A percentile compares a stretch with the other conserved stretches of the same genome.
Evolutionary conservation across 2,888 invertebrate genomes (phyloP).

Genomic region (Sphaerophoria rueppellii): DNA sequence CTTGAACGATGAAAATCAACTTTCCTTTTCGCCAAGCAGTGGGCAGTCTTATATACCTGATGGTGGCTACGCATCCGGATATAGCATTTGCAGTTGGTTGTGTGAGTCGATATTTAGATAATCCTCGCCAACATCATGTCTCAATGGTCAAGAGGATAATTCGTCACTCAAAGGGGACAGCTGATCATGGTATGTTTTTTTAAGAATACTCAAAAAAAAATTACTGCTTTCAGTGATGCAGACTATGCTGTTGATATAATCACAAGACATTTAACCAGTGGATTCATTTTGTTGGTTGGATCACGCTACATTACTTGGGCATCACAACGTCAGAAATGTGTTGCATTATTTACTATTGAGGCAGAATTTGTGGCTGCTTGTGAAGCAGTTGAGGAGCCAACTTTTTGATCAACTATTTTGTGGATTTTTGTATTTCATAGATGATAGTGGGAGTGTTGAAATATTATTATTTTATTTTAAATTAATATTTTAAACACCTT

Average conservation of each 20-base stretch:
- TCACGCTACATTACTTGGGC: conserved; percentile 15
- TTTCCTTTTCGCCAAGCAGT: conserved; percentile 73
- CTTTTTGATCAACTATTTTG: too few relatives aligned
- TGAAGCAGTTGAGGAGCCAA: conserved; percentile 6
- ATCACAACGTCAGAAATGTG: conserved; percentile 30
- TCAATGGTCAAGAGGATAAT: conserved; percentile 34
- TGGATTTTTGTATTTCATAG: too few relatives aligned
- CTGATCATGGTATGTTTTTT: conserved; percentile 30
- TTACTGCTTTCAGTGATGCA: conserved; percentile 12
- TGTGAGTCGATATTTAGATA: conserved; percentile 28
- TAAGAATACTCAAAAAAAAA: neutral
- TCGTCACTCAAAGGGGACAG: conserved; percentile 40
- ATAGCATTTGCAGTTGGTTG: conserved; percentile 65
- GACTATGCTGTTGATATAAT: conserved; percentile 1
- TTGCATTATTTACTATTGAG: too few relatives aligned
- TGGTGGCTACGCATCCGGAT: conserved; percentile 70
- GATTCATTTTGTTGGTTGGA: conserved; percentile 26
- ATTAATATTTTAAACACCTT: too few relatives aligned
- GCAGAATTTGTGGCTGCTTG: neutral
- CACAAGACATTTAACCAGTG: conserved; percentile 51
- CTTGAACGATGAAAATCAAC: too few relatives aligned
- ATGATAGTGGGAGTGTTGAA: too few relatives aligned
- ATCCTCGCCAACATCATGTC: conserved; percentile 19
- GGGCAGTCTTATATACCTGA: conserved; percentile 71
- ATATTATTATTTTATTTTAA: too few relatives aligned